Evolutionary conservation across 2,113 vertebrate species (phyloP), one percentile per base, ranked within the genome.

Genomic region (Symphodus melops): DNA sequence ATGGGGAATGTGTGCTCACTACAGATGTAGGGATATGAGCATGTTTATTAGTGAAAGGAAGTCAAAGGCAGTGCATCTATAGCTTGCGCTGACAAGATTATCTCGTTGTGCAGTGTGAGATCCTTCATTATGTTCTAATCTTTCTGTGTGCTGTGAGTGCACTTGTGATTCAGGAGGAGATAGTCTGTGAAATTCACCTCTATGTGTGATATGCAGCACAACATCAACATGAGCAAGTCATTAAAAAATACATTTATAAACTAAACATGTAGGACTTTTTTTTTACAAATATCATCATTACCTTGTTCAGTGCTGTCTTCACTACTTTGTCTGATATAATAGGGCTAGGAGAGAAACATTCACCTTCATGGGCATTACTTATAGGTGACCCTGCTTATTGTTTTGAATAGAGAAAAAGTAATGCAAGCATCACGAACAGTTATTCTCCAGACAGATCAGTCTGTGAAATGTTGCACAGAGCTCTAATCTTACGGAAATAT

Each of bases 71-170:
- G 23, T 48, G 42, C 0, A 3, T 65, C 56, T 14, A 65, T 14
- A 65, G 28, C 53, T 57, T 3, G 7, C 20, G 49, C 53, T 41
- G 44, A 51, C 1, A 9, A 58, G 53, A 58, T 66, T 65, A 74
- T 66, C 33, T 49, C 13, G 25, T 44, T 60, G 62, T 33, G 23
- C 5, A 10, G 72, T 17, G 44, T 51, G 72, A 17, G 55, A 52
- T 52, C 54, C 55, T 41, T 67, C 54, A 59, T 68, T 44, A 36
- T 44, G 36, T 36, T 53, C 42, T 61, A 41, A 61, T 61, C 44
- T 70, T 11, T 59, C 42, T 59, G 55, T 52, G 6, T 16, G 52
- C 20, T 37, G 28, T 39, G 55, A 59, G 44, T 20, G 16, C 42
- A 44, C 28, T 16, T 5, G 42, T 25, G 71, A 56, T 65, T 28